Evolutionary conservation across 2,888 invertebrate species (phyloP).

Genomic region (Tuta absoluta): DNA sequence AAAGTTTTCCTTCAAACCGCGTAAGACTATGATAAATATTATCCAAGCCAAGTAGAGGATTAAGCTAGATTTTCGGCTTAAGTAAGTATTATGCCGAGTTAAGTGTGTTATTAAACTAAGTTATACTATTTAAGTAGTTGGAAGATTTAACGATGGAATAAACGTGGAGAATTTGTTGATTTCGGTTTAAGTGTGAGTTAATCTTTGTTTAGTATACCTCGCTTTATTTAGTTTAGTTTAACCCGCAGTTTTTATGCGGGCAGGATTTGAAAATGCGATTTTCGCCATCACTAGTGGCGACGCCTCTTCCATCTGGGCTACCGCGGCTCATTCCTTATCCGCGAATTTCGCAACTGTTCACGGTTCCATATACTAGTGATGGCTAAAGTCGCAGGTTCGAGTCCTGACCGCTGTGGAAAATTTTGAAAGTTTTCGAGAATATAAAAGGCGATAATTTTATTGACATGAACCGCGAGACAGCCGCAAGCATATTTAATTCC

Average conservation of each 20-base stretch:
- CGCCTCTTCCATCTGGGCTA: too few relatives aligned
- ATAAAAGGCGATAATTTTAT: too few relatives aligned
- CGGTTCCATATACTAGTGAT: too few relatives aligned
- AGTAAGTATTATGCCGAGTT: constrained; percentile 40
- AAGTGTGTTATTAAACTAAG: constrained; percentile 42
- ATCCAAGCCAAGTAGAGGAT: constrained; percentile 1
- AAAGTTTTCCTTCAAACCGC: constrained; percentile 12
- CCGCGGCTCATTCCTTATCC: too few relatives aligned
- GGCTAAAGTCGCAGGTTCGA: too few relatives aligned
- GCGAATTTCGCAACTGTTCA: too few relatives aligned
- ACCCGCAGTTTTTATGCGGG: too few relatives aligned
- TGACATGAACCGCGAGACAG: background rate
- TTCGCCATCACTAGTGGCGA: too few relatives aligned
- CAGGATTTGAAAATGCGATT: too few relatives aligned
- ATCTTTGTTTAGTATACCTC: background rate
- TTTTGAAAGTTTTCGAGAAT: too few relatives aligned
- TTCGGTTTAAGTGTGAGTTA: background rate
- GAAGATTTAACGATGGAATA: constrained; percentile 33
- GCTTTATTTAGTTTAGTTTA: too few relatives aligned
- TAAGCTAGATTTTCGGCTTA: constrained; percentile 40
- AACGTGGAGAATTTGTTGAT: constrained; percentile 18
- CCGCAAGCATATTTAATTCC: constrained; percentile 3
- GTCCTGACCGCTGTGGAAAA: too few relatives aligned
- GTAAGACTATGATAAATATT: constrained; percentile 16
- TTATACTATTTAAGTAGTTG: constrained; percentile 36